Evolutionary conservation across 2,113 vertebrate species (phyloP).

Genomic region (Ovis canadensis): DNA sequence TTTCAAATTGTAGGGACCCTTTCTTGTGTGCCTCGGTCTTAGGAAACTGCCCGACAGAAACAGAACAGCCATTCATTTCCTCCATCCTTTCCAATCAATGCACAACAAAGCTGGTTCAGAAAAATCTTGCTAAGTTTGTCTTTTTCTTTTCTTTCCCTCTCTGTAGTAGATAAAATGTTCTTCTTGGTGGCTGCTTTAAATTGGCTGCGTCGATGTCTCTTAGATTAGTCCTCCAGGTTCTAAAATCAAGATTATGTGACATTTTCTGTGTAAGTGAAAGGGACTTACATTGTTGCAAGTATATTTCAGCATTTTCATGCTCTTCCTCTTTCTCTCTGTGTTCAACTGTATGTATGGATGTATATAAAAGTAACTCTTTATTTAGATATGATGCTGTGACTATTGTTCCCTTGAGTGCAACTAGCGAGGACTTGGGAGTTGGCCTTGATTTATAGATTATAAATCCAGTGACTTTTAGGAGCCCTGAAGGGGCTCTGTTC

Average conservation of each 20-base stretch:
- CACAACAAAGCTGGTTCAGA: neutral
- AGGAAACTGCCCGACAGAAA: neutral
- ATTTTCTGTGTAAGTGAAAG: neutral
- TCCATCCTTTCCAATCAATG: neutral
- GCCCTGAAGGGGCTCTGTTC: neutral
- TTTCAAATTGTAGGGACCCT: neutral
- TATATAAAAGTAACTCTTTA: neutral
- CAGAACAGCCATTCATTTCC: neutral
- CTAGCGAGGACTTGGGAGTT: neutral
- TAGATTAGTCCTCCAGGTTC: neutral
- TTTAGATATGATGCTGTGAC: neutral
- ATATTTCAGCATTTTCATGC: neutral
- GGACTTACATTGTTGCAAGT: neutral
- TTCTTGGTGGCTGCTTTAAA: neutral
- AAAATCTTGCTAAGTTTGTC: neutral
- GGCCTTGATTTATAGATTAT: conserved; percentile 11
- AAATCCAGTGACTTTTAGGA: neutral
- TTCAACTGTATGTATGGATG: neutral
- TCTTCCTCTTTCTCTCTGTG: neutral
- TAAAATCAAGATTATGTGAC: neutral
- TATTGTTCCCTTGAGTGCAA: neutral
- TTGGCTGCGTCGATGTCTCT: neutral
- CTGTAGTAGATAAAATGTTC: neutral
- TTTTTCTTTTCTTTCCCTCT: neutral
- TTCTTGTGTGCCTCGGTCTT: neutral